Evolutionary conservation across 2,888 invertebrate species (phyloP).

Genomic region (Volucella zonaria): DNA sequence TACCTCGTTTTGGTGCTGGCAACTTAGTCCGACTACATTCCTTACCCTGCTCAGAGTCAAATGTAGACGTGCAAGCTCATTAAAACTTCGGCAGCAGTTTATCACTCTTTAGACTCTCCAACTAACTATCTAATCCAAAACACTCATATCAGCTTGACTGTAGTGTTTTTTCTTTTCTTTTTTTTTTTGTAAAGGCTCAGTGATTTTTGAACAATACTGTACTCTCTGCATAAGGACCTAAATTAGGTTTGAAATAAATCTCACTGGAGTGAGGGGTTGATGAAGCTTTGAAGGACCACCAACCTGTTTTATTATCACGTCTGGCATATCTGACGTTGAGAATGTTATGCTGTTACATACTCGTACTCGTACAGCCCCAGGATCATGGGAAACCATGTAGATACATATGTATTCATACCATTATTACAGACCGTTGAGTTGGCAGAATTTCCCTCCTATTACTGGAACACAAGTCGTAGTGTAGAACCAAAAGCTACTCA

Average conservation of each 20-base stretch:
- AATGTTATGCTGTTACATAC: conserved; percentile 36
- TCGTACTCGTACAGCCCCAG: background rate
- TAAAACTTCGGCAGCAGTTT: too few species aligned
- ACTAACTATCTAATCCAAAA: too few species aligned
- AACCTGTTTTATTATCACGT: conserved; percentile 53
- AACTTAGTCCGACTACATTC: too few species aligned
- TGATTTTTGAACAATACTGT: conserved; percentile 42
- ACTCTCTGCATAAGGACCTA: conserved; percentile 14
- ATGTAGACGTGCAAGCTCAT: too few species aligned
- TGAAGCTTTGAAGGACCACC: conserved; percentile 40
- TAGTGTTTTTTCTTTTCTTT: too few species aligned
- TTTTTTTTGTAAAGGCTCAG: background rate
- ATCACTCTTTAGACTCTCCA: too few species aligned
- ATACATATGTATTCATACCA: conserved; percentile 48
- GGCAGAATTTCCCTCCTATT: conserved; percentile 60
- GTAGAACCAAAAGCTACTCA: conserved; percentile 58
- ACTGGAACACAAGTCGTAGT: background rate
- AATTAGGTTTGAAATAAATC: conserved; percentile 61
- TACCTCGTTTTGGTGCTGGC: too few species aligned
- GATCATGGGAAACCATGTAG: conserved; percentile 37
- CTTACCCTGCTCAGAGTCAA: too few species aligned
- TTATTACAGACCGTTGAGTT: conserved; percentile 65
- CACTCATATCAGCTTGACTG: too few species aligned
- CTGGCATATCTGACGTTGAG: conserved; percentile 32
- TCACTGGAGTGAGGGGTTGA: conserved; percentile 36